Evolutionary conservation across 2,888 invertebrate species (phyloP).

Genomic region (Cosmia trapezina): DNA sequence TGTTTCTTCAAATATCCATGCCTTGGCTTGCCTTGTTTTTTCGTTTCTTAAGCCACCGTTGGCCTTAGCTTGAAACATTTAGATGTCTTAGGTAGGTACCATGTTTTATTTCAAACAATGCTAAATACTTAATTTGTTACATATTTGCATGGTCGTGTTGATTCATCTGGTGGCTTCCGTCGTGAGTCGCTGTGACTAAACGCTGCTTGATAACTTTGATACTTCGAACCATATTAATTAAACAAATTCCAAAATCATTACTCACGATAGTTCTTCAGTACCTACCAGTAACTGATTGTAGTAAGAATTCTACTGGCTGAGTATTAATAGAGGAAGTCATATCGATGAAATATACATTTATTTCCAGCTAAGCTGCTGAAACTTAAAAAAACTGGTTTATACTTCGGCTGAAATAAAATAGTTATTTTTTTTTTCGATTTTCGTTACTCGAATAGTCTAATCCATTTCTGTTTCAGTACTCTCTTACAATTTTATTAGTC

Average conservation of each 20-base stretch:
- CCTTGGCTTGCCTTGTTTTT: neutral
- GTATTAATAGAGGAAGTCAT: constrained; percentile 11
- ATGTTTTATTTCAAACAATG: constrained; percentile 21
- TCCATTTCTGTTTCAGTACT: neutral
- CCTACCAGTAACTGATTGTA: constrained; percentile 44
- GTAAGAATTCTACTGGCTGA: constrained; percentile 29
- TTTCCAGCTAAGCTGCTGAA: neutral
- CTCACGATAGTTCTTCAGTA: constrained; percentile 55
- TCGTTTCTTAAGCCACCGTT: neutral
- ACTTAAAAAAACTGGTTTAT: neutral
- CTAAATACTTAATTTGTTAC: constrained; percentile 20
- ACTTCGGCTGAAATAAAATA: neutral
- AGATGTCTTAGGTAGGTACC: neutral
- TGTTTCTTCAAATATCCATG: neutral
- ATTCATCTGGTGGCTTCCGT: constrained; percentile 71
- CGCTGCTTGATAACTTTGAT: constrained; percentile 69
- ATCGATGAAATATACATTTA: constrained; percentile 16
- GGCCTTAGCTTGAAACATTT: constrained; percentile 3
- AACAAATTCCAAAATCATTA: constrained; percentile 65
- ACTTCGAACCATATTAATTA: constrained; percentile 66
- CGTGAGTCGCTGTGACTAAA: constrained; percentile 75
- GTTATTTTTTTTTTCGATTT: constrained; percentile 2
- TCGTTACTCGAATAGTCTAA: neutral
- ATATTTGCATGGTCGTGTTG: constrained; percentile 60
- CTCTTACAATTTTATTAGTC: neutral